Evolutionary conservation across 2,113 vertebrate genomes (phyloP), one percentile per base, ranked within the genome.

Genomic region (Pagrus major): DNA sequence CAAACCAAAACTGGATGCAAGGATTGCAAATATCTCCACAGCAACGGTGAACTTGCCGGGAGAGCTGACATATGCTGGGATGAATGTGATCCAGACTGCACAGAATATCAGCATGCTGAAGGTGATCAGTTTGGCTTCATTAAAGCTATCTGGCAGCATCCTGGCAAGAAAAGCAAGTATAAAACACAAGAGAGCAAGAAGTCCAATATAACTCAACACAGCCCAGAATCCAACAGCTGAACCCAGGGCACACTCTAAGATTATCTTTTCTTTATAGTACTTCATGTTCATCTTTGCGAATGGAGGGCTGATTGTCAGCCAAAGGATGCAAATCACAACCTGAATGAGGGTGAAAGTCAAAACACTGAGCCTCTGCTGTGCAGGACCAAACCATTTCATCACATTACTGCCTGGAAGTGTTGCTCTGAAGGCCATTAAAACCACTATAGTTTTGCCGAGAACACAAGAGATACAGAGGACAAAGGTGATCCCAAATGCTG

Each of bases 21-120:
- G 44, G n/a, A 91, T 91, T 1, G n/a, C n/a, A n/a, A n/a, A n/a
- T 75, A 92, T 93, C 61, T 93, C 92, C 21, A 93, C 92, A 58
- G 92, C 91, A 1, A 92, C 92, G n/a, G 89, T 91, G 47, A 89
- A 90, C 76, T 93, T 93, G 9, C 92, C 91, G 42, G 92, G 92
- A 23, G 89, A 91, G 71, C 92, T 92, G 64, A 93, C 86, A 76
- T 92, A 93, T 0, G 89, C 92, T 11, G 92, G 91, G 39, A 93
- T 91, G 16, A 91, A 93, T 0, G 87, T 68, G 71, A 91, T 90
- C 92, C 92, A 92, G 10, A 93, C 91, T 7, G 88, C 89, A 80
- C 92, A 93, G 84, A 93, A 93, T 76, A 91, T 93, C 42, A 93
- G 4, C 90, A 93, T 92, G 84, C 91, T 93, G 65, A 92, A 93